Percentiles rank a stretch among this genome's conserved stretches.
Conservation (phyloP, 2,888 invertebrate species). For the Copidosoma aretas region DNA sequence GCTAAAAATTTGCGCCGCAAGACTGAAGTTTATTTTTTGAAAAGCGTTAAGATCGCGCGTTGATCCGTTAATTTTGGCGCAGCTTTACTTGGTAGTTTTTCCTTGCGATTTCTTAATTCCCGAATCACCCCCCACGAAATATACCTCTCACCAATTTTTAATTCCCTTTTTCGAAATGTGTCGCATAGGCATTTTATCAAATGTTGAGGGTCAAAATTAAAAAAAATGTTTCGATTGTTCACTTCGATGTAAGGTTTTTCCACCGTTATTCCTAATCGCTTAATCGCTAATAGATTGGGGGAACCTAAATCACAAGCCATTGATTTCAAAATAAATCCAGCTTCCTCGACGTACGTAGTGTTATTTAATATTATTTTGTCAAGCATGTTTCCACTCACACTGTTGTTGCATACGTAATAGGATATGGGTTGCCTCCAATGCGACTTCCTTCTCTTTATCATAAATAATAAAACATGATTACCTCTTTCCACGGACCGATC, state of each 20-base stretch:
- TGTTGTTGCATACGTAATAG: conserved; percentile 42
- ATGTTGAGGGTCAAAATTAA: conserved; percentile 13
- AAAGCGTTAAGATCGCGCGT: conserved; percentile 45
- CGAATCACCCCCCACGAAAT: conserved; percentile 29
- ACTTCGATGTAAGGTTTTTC: conserved; percentile 22
- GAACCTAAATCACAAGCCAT: conserved; percentile 45
- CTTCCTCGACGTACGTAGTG: conserved; percentile 31
- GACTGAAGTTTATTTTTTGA: conserved; percentile 44
- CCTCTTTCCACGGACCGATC: conserved; percentile 39
- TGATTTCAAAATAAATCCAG: conserved; percentile 39
- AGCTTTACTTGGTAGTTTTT: conserved; percentile 37
- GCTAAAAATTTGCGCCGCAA: conserved; percentile 47
- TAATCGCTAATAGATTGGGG: conserved; percentile 40
- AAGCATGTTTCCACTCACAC: conserved; percentile 29
- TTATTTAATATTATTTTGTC: conserved; percentile 34
- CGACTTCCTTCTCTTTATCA: conserved; percentile 43
- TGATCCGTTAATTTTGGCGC: conserved; percentile 43
- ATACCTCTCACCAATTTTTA: not conserved
- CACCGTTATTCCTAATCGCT: conserved; percentile 38
- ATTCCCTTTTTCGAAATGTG: not conserved
- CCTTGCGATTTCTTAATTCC: conserved; percentile 40
- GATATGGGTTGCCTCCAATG: conserved; percentile 46
- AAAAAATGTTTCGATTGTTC: conserved; percentile 10
- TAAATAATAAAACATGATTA: conserved; percentile 46
- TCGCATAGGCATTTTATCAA: conserved; percentile 15